These are phyloP conservation scores for Apostichopus leukothele DNA, from an alignment of 53 echinoderm and acorn worm genomes.

Conservation along the genomic window DNA sequence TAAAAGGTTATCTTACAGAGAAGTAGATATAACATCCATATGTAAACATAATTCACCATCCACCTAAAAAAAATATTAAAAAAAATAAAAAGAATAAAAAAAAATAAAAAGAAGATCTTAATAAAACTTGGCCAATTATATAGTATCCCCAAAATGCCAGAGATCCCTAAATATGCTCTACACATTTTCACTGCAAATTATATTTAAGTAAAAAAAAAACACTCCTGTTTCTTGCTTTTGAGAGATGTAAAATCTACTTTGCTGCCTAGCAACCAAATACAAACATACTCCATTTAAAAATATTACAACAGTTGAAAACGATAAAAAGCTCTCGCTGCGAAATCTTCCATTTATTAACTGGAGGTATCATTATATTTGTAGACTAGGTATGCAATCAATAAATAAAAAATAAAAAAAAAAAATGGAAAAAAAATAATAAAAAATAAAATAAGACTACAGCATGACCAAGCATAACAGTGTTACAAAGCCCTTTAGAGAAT, in stretches of 20 bases:
- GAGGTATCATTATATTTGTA: conserved; percentile 33
- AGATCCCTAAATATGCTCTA: background rate
- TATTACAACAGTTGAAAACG: conserved; percentile 9
- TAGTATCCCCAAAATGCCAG: background rate
- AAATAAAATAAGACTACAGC: background rate
- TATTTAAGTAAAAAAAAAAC: background rate
- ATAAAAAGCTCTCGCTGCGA: conserved; percentile 12
- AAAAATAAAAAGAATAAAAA: no score
- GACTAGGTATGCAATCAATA: conserved; percentile 40
- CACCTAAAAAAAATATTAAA: no score
- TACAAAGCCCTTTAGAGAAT: conserved; percentile 16
- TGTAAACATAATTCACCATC: no score
- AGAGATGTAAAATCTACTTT: conserved; percentile 39
- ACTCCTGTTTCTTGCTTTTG: background rate
- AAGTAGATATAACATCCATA: no score
- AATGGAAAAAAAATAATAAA: background rate
- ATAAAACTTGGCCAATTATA: conserved; percentile 3
- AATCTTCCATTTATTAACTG: conserved; percentile 39
- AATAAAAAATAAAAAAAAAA: background rate
- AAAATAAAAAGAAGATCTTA: background rate
- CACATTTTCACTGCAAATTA: background rate
- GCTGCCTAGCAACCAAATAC: conserved; percentile 35
- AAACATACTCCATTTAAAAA: conserved; percentile 21
- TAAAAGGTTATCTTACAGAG: no score
- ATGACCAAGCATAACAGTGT: conserved; percentile 25